phyloP scores from a whole-genome alignment of 1,140 invertebrate genomes.

The Euura saliciscinereae region DNA sequence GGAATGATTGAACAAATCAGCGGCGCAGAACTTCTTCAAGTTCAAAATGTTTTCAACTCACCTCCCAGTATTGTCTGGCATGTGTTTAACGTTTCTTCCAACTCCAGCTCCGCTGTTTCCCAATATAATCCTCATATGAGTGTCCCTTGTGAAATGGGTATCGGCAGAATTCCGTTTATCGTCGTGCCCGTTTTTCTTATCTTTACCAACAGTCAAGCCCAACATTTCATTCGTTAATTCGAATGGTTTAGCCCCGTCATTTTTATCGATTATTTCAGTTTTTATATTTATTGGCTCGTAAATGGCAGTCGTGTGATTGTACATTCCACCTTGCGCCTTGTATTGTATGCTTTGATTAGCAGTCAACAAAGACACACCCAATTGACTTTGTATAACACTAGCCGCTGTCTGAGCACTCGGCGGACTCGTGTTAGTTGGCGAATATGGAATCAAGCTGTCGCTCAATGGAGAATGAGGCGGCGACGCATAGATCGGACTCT shows the following conservation, averaged over 20 bases:
- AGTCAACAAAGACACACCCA: slow-evolving; percentile 52
- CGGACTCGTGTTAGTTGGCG: slow-evolving; percentile 55
- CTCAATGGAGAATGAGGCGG: slow-evolving; percentile 83
- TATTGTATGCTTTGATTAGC: slow-evolving; percentile 54
- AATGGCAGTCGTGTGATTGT: slow-evolving; percentile 51
- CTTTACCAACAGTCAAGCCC: slow-evolving; percentile 45
- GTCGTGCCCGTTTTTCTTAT: slow-evolving; percentile 47
- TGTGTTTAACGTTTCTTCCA: slow-evolving; percentile 58
- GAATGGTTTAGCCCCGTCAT: slow-evolving; percentile 47
- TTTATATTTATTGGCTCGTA: slow-evolving; percentile 58
- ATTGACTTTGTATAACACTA: slow-evolving; percentile 55
- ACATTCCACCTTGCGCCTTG: slow-evolving; percentile 46
- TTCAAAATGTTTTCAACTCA: slow-evolving; percentile 35
- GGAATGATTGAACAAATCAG: background rate
- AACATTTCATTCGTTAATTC: slow-evolving; percentile 58
- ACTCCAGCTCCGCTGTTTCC: slow-evolving; percentile 66
- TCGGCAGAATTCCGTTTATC: slow-evolving; percentile 59
- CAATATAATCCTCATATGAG: slow-evolving; percentile 89
- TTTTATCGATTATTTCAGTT: slow-evolving; percentile 51
- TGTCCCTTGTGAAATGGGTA: slow-evolving; percentile 81
- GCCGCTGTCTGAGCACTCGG: slow-evolving; percentile 55
- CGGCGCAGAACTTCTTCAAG: slow-evolving; percentile 28
- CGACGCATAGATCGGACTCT: slow-evolving; percentile 82
- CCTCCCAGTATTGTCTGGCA: slow-evolving; percentile 52
- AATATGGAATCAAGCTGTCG: slow-evolving; percentile 63